Conservation (phyloP, 2,797 vertebrate species). For the Rhinella marina region DNA sequence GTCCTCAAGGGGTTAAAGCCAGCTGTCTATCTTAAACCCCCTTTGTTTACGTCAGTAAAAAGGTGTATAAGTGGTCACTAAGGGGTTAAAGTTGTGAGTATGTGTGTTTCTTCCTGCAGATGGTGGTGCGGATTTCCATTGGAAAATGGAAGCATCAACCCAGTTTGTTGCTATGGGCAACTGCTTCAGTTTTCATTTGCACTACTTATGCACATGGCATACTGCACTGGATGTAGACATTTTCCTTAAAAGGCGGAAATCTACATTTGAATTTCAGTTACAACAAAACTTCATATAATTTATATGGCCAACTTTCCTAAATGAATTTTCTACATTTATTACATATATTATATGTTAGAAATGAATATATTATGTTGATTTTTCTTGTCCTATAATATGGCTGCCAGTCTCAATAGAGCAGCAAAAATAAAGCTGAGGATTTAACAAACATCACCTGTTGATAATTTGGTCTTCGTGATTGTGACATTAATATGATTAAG, state of each 20-base stretch:
- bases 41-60: too few relatives aligned
- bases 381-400: background rate
- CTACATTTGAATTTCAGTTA: background rate
- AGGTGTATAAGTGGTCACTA: too few relatives aligned
- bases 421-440: background rate
- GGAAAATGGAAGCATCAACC: too few relatives aligned
- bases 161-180: too few relatives aligned
- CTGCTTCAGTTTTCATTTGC: too few relatives aligned
- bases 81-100: too few relatives aligned
- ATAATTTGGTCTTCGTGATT: constrained; percentile 23
- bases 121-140: too few relatives aligned
- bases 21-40: too few relatives aligned
- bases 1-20: too few relatives aligned
- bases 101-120: too few relatives aligned
- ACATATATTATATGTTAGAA: background rate
- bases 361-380: background rate
- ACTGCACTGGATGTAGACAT: background rate
- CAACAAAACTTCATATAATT: background rate
- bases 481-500: constrained; percentile 65
- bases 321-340: background rate
- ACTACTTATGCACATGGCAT: background rate
- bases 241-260: background rate
- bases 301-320: background rate
- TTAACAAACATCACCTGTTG: constrained; percentile 54
- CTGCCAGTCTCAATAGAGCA: background rate